Evolutionary conservation across 1,140 invertebrate species (phyloP), one percentile per base, ranked within the genome.

Genomic region (Mercenaria mercenaria): DNA sequence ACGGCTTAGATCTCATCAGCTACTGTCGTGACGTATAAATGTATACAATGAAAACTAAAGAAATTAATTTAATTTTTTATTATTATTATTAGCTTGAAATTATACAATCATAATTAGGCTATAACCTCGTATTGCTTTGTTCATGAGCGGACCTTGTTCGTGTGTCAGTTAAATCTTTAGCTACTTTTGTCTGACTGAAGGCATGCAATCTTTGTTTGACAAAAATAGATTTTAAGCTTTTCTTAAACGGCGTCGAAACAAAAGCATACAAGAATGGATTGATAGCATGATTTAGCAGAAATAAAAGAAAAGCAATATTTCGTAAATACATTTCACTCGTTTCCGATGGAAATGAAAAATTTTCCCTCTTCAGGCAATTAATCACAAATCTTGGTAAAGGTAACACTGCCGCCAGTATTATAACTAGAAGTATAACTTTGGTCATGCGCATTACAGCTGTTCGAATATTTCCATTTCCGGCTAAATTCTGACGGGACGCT

Each of bases 251-350:
- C 72, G 4, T n/a, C 37, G 43, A 76, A 34, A 84, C 4, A 39
- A 84, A 84, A 29, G 52, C 41, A 64, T 84, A 84, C 32, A 84
- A 23, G 39, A 84, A 47, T 18, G 82, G 82, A 47, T 84, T 84
- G 1, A 84, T 84, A n/a, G 41, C 61, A 32, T 72, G 26, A 37
- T 84, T 84, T 23, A 64, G 13, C 13, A 84, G 64, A 34, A 84
- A 84, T 23, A 84, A 15, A 32, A 84, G 20, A 20, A 64, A 20
- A 18, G 61, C 13, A 10, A 72, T 29, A 34, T 56, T 61, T 29
- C 34, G 8, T 8, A 84, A 41, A 32, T 72, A 56, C 13, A n/a
- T 13, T 47, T 32, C 23, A 4, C 50, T 8, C 1, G 13, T 34
- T 32, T 26, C 29, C 8, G 80, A 82, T 8, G 37, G 56, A 69